Conservation (phyloP, 2,797 vertebrate genomes). For the Bradypodion pumilum region DNA sequence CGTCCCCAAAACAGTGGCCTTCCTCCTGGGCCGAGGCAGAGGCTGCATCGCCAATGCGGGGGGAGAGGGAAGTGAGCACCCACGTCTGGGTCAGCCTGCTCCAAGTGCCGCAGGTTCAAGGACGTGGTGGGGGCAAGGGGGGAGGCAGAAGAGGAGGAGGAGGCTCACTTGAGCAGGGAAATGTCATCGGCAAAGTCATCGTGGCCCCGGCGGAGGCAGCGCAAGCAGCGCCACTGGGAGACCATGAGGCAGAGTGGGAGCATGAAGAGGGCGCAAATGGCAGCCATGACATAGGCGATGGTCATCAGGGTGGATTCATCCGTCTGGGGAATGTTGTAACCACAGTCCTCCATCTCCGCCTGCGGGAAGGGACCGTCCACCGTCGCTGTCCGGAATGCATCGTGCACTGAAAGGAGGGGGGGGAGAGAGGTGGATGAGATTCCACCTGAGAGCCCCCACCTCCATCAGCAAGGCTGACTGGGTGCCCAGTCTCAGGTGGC, state of each 20-base stretch:
- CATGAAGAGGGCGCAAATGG: constrained; percentile 99
- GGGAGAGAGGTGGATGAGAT: too few species aligned
- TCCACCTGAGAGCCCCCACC: too few species aligned
- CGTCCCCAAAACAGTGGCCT: not conserved
- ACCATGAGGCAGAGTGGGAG: constrained; percentile 98
- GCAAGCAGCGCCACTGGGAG: constrained; percentile 97
- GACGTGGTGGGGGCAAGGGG: not conserved
- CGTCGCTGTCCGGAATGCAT: constrained; percentile 89
- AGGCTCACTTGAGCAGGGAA: constrained; percentile 91
- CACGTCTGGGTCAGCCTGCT: not conserved
- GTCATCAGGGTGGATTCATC: constrained; percentile 98
- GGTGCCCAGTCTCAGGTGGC: too few species aligned
- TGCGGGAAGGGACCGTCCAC: constrained; percentile 92
- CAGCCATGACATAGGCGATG: constrained; percentile 98
- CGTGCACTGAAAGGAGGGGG: constrained; percentile 80
- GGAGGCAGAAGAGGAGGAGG: not conserved
- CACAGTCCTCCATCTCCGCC: constrained; percentile 93
- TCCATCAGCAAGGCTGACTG: too few species aligned
- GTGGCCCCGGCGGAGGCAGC: constrained; percentile 87
- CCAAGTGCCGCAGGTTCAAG: not conserved
- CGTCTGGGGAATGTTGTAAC: constrained; percentile 97
- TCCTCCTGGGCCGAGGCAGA: not conserved
- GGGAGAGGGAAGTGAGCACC: accelerated
- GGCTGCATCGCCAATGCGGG: too few species aligned
- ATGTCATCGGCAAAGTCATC: constrained; percentile 96